Evolutionary conservation across 2,797 vertebrate species (phyloP), one percentile per base, ranked within the genome.

Genomic region (Sibirionetta formosa): DNA sequence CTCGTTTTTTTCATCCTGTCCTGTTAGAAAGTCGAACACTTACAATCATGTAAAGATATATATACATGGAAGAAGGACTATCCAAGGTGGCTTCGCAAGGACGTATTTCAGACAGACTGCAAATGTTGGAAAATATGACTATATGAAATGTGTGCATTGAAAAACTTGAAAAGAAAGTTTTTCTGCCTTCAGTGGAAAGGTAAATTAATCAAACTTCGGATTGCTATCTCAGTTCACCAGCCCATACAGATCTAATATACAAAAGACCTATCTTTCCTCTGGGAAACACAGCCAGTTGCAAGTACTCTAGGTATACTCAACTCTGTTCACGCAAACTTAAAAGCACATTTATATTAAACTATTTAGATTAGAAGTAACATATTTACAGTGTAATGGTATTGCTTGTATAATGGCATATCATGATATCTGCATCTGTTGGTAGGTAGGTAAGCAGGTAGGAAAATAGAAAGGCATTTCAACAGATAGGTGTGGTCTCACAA

Each of bases 61-160:
- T 12, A 71, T 42, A 54, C 33, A 54, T 4, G 6, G 46, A 92
- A 84, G 38, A 60, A 83, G 18, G 84, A 22, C 31, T 61, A 76
- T 16, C 14, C 14, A 65, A 53, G 18, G 4, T 29, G 9, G 33
- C 6, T 26, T 82, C 36, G 19, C 12, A 68, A 38, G 13, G 8
- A 3, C 71, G 6, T n/a, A 46, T 3, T 64, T 38, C 54, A 81
- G 58, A 78, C 18, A 35, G n/a, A 50, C 18, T 44, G 35, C 44
- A 86, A 88, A 68, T 16, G 16, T 58, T 68, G n/a, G 65, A 85
- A 96, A 87, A 65, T 69, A 93, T 23, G 1, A 42, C 44, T 48
- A 22, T 9, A 48, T 75, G 53, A 91, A 87, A 89, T 36, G 42
- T 5, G 7, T 82, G 36, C 50, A 44, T 22, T 35, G 31, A 65